Base-by-base conservation (phyloP, 2,797 vertebrate genomes). In the Phataginus tetradactyla region DNA sequence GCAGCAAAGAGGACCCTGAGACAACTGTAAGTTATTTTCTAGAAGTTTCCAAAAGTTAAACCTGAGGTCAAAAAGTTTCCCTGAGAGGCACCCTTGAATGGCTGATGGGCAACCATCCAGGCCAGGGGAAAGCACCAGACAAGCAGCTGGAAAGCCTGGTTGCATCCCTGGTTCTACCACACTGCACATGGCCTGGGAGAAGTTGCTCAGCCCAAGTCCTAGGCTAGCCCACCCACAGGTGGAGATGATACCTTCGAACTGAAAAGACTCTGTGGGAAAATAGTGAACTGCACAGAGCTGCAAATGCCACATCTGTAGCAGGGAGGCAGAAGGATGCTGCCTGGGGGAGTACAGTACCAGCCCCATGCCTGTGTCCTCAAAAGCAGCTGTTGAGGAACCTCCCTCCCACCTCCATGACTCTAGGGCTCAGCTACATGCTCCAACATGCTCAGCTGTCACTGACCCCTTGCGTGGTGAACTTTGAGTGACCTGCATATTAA, bases 321-420 rank as follows among this genome's bases (percentile, higher is more conserved):
- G 74, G 68, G 32, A 64, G 78, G 75, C 14, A 29, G 29, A 39
- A 29, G 49, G 21, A n/a, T 7, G 5, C 12, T 1, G 42, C 10
- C 15, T 0, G 5, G 51, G 2, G 34, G 29, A 34, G n/a, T 2
- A 1, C 53, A 0, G 7, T 13, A 15, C 55, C 61, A 8, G 64
- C 37, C 72, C 42, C 3, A 1, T 0, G 0, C 5, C 32, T 17
- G 11, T n/a, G 0, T 12, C 34, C 37, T 29, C 17, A 32, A 23
- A 45, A 75, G 77, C 55, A 66, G 14, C 21, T 5, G 21, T 20
- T 32, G 49, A 1, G n/a, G 14, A 39, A 32, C 53, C 27, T 11
- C 45, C 81, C n/a, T 32, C 32, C 34, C 5, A 4, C 7, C 39
- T 68, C 55, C 71, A 25, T 10, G 61, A 37, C 21, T 32, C 72